These are phyloP conservation scores for Oreochromis mossambicus DNA, from an alignment of 2,797 vertebrate genomes.

Conservation along the genomic window DNA sequence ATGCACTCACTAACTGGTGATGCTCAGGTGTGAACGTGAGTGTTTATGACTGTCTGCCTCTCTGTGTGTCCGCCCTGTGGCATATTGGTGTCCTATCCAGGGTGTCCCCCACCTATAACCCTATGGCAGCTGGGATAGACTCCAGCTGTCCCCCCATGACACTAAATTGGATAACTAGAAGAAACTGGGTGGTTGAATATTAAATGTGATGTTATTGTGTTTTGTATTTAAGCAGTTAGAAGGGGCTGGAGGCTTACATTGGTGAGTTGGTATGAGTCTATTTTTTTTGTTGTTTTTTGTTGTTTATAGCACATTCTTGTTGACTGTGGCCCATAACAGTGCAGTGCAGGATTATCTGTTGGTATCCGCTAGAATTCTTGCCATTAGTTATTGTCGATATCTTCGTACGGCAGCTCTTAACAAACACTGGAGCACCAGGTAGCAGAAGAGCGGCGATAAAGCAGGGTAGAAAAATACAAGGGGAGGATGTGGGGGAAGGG, in stretches of 20 bases:
- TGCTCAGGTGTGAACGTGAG: background rate
- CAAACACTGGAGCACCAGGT: conserved; percentile 24
- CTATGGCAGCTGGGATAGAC: background rate
- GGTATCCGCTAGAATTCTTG: conserved; percentile 13
- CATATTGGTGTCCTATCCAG: background rate
- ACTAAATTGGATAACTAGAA: background rate
- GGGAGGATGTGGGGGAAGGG: conserved; percentile 26
- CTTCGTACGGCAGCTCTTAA: conserved; percentile 54
- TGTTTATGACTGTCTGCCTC: background rate
- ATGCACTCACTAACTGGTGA: background rate
- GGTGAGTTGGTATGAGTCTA: background rate
- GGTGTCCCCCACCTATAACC: background rate
- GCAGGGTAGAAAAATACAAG: conserved; percentile 28
- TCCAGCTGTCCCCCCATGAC: background rate
- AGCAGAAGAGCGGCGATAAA: conserved; percentile 15
- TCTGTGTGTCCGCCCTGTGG: background rate
- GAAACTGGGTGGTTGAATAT: background rate
- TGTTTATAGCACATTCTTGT: background rate
- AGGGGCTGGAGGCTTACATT: background rate
- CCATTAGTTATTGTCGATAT: conserved; percentile 49
- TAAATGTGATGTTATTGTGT: background rate
- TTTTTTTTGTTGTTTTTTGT: background rate
- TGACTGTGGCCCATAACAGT: background rate
- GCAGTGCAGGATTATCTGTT: conserved; percentile 9
- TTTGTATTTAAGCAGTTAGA: background rate